Evolutionary conservation across 35 echinoderm and acorn worm genomes (phyloP), one percentile per base, ranked within the genome.

Genomic region (Patiria miniata): DNA sequence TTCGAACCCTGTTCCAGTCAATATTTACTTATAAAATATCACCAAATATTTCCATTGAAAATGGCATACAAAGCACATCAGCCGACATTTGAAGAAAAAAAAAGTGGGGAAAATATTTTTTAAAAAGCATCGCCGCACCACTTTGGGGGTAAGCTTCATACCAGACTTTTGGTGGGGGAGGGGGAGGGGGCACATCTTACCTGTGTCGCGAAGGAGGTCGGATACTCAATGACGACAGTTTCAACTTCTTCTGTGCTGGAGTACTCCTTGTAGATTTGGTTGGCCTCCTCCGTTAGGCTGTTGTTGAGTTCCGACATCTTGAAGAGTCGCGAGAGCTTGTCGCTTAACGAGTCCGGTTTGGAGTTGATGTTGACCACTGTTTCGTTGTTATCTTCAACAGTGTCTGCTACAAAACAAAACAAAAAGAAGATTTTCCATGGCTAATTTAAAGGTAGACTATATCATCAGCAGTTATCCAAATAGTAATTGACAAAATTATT

Each of bases 171-270:
- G 36, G 37, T n/a, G 19, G 36, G 0, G 37, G 21, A n/a, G 36
- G 22, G 37, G 17, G 36, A 50, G 60, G 15, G 6, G 18, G 52
- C 6, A 52, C 68, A 1, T 29, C 39, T 40, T 89, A 96, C 94
- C 86, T 96, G 94, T 39, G 86, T 84, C 2, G 55, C 16, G 44
- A 96, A 96, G 38, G 94, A 92, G 15, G 89, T 96, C 39, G 89
- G 90, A 37, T 96, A 91, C 22, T 79, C 5, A 52, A 94, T 86
- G 19, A 38, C 40, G 22, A 39, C 10, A 15, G 39, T 47, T 8
- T 51, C 37, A 8, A 84, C 19, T 80, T 86, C 77, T 10, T 91
- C 83, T 30, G 37, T 78, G 54, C 51, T n/a, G 19, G 3, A 18
- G 84, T 68, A 89, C 38, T 82, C 5, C 36, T 29, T 51, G 85